phyloP scores from a whole-genome alignment of 2,888 invertebrate species.

The Physocephala rufipes region DNA sequence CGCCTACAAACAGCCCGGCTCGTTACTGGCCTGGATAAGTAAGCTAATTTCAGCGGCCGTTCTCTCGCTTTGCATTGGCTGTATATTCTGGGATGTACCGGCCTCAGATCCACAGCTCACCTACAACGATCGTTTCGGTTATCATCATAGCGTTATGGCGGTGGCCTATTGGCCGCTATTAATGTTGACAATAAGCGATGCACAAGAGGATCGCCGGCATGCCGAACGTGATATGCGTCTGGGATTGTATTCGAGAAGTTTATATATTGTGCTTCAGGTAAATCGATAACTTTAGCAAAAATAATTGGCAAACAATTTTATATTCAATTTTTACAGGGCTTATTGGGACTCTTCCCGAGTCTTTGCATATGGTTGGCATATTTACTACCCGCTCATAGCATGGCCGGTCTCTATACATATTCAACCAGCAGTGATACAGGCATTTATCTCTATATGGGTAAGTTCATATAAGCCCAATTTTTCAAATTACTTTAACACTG shows the following conservation, averaged over 20 bases:
- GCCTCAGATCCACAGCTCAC: constrained; percentile 77
- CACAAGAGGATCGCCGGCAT: constrained; percentile 68
- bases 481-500: background rate
- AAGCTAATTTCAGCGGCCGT: constrained; percentile 82
- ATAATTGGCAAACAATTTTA: constrained; percentile 6
- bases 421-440: constrained; percentile 73
- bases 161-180: constrained; percentile 82
- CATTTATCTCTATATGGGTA: constrained; percentile 78
- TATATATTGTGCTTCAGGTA: constrained; percentile 84
- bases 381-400: constrained; percentile 86
- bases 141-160: constrained; percentile 84
- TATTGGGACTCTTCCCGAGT: constrained; percentile 81
- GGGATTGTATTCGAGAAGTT: constrained; percentile 80
- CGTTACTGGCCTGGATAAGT: constrained; percentile 80
- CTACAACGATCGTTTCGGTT: constrained; percentile 84
- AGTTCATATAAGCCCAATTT: constrained; percentile 42
- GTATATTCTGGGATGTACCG: constrained; percentile 90
- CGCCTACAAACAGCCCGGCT: constrained; percentile 86
- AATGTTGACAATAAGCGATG: constrained; percentile 68
- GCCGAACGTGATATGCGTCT: constrained; percentile 84
- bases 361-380: constrained; percentile 84
- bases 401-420: constrained; percentile 84
- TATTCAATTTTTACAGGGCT: constrained; percentile 68
- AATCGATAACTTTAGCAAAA: constrained; percentile 48
- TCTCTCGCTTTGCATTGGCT: constrained; percentile 84